Evolutionary conservation across 2,113 vertebrate genomes (phyloP).

Genomic region (Uropsilus gracilis): DNA sequence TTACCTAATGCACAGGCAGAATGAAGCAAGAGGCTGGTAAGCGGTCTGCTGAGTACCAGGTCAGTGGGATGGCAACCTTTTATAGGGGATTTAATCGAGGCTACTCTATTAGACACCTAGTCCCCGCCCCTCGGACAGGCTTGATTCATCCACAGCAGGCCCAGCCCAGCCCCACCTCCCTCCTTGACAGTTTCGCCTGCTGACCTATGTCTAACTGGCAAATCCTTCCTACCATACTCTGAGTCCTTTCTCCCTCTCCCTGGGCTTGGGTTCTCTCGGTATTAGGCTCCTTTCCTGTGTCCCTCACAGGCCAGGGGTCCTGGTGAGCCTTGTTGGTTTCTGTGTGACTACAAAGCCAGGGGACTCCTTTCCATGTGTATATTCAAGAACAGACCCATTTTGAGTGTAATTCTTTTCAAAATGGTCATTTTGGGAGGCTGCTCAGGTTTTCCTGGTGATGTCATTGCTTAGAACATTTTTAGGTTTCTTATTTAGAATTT

Average conservation of each 20-base stretch:
- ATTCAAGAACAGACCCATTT: neutral
- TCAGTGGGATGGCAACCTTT: neutral
- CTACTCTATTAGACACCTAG: constrained; percentile 32
- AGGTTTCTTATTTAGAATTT: constrained; percentile 9
- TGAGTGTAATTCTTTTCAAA: neutral
- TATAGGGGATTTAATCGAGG: constrained; percentile 67
- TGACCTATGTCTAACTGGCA: neutral
- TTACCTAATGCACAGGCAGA: constrained; percentile 69
- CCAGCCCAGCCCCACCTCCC: constrained; percentile 47
- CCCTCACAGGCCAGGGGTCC: neutral
- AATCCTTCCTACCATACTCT: neutral
- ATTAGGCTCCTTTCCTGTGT: neutral
- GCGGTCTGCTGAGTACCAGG: neutral
- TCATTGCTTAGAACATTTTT: neutral
- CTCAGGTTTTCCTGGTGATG: neutral
- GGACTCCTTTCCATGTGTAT: neutral
- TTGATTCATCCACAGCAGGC: constrained; percentile 46
- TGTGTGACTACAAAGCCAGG: neutral
- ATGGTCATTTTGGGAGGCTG: neutral
- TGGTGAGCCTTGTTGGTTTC: neutral
- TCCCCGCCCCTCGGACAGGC: constrained; percentile 31
- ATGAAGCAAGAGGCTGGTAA: neutral
- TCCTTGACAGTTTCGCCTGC: constrained; percentile 3
- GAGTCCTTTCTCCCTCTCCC: neutral
- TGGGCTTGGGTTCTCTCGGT: neutral